These are phyloP conservation scores for Charanyca ferruginea DNA, from an alignment of 2,888 invertebrate species.

Conservation along the genomic window DNA sequence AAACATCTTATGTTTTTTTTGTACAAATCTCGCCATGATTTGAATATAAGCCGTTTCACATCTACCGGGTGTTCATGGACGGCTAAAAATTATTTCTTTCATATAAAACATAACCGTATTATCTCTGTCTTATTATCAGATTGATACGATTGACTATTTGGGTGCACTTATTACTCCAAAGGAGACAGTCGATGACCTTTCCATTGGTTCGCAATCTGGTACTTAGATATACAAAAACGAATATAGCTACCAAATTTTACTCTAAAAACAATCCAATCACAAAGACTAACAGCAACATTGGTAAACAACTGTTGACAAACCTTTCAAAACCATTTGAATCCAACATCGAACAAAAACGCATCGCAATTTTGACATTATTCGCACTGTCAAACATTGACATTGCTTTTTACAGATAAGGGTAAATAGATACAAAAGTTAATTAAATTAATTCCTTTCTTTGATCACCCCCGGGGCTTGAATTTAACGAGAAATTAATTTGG, in stretches of 20 bases:
- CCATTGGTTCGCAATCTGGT: no score
- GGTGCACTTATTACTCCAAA: no score
- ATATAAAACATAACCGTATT: no score
- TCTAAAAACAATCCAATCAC: not conserved
- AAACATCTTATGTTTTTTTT: no score
- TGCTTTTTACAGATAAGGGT: constrained; percentile 46
- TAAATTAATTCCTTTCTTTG: constrained; percentile 70
- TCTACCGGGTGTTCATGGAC: no score
- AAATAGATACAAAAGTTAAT: constrained; percentile 70
- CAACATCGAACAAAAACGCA: constrained; percentile 26
- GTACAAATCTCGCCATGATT: no score
- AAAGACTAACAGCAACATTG: constrained; percentile 16
- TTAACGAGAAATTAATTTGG: constrained; percentile 66
- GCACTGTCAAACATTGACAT: constrained; percentile 29
- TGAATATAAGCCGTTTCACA: no score
- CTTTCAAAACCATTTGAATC: constrained; percentile 19
- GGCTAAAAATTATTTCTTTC: no score
- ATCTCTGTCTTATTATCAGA: no score
- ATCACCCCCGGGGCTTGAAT: constrained; percentile 63
- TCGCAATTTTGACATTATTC: constrained; percentile 28
- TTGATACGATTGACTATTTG: no score
- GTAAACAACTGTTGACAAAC: constrained; percentile 35
- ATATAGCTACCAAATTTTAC: not conserved
- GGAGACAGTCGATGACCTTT: no score
- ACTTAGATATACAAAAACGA: no score